These are phyloP conservation scores for Pterostichus niger DNA, from an alignment of 2,888 invertebrate species.

Conservation along the genomic window DNA sequence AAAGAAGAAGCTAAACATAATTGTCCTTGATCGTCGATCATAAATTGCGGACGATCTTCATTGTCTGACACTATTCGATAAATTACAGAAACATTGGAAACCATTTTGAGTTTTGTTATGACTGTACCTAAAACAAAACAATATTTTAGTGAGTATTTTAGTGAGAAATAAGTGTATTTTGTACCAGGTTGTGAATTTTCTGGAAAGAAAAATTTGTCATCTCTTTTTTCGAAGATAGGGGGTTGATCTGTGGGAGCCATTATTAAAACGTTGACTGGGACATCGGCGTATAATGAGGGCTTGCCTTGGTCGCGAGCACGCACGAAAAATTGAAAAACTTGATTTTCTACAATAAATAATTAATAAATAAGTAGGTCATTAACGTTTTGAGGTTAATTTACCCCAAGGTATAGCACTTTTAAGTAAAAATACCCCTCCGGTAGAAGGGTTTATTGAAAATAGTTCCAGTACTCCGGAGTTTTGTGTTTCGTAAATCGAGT, in stretches of 20 bases:
- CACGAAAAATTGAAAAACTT: slow-evolving; percentile 93
- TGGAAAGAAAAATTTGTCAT: slow-evolving; percentile 88
- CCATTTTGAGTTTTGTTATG: slow-evolving; percentile 84
- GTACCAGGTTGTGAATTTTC: slow-evolving; percentile 86
- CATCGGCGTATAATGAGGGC: slow-evolving; percentile 87
- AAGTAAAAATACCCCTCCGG: slow-evolving; percentile 86
- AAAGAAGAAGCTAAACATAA: slow-evolving; percentile 86
- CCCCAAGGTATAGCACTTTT: slow-evolving; percentile 80
- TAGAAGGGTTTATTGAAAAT: slow-evolving; percentile 86
- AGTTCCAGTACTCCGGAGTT: slow-evolving; percentile 82
- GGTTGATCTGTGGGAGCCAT: slow-evolving; percentile 85
- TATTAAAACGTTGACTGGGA: slow-evolving; percentile 89
- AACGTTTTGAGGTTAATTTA: slow-evolving; percentile 69
- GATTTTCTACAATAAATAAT: slow-evolving; percentile 80
- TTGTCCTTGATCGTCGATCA: slow-evolving; percentile 86
- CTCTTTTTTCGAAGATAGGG: slow-evolving; percentile 87
- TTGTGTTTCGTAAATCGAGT: slow-evolving; percentile 87
- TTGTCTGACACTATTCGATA: slow-evolving; percentile 83
- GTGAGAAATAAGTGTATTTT: no score
- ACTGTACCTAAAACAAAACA: slow-evolving; percentile 80
- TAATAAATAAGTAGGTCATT: background rate
- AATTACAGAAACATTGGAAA: slow-evolving; percentile 82
- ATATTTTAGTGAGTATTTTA: no score
- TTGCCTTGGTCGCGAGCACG: slow-evolving; percentile 91
- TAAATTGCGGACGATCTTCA: slow-evolving; percentile 83